phyloP scores from a whole-genome alignment of 2,888 invertebrate genomes.

The Coelogynopora nodosa region DNA sequence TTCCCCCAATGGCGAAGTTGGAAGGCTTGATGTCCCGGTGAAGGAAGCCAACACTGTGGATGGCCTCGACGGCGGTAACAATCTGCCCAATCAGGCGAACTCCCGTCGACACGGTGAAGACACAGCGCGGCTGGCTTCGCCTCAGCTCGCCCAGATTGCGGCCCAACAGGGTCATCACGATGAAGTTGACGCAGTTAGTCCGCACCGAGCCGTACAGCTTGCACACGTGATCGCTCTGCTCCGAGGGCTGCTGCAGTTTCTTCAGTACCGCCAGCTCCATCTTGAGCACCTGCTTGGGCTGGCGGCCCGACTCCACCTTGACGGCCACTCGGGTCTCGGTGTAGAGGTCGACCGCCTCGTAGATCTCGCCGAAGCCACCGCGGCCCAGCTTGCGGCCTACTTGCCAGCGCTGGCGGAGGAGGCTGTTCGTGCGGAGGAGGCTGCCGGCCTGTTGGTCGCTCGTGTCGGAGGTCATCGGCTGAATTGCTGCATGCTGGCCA shows the following conservation, averaged over 20 bases:
- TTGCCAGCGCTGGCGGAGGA: slow-evolving; percentile 39
- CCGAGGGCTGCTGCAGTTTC: slow-evolving; percentile 73
- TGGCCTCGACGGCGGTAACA: slow-evolving; percentile 73
- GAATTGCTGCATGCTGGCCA: too few species aligned
- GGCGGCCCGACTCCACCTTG: slow-evolving; percentile 94
- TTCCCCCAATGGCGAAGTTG: slow-evolving; percentile 90
- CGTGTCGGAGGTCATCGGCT: too few species aligned
- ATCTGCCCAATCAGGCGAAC: slow-evolving; percentile 90
- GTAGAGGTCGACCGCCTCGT: slow-evolving; percentile 93
- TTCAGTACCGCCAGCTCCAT: slow-evolving; percentile 99
- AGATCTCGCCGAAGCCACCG: slow-evolving; percentile 98
- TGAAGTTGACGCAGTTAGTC: slow-evolving; percentile 97
- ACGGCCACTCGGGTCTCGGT: slow-evolving; percentile 95
- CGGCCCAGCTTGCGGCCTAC: slow-evolving; percentile 80
- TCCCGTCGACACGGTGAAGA: slow-evolving; percentile 93
- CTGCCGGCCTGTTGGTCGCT: not conserved
- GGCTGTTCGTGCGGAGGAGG: not conserved
- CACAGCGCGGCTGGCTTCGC: slow-evolving; percentile 84
- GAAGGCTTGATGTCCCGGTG: slow-evolving; percentile 99
- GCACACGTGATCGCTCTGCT: slow-evolving; percentile 93
- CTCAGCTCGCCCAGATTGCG: slow-evolving; percentile 75
- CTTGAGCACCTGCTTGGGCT: slow-evolving; percentile 96
- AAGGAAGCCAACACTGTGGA: slow-evolving; percentile 94
- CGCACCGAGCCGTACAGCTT: slow-evolving; percentile 97
- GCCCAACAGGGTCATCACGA: slow-evolving; percentile 95